Evolutionary conservation across 2,888 invertebrate species (phyloP), one percentile per base, ranked within the genome.

Genomic region (Brachylomia viminalis): DNA sequence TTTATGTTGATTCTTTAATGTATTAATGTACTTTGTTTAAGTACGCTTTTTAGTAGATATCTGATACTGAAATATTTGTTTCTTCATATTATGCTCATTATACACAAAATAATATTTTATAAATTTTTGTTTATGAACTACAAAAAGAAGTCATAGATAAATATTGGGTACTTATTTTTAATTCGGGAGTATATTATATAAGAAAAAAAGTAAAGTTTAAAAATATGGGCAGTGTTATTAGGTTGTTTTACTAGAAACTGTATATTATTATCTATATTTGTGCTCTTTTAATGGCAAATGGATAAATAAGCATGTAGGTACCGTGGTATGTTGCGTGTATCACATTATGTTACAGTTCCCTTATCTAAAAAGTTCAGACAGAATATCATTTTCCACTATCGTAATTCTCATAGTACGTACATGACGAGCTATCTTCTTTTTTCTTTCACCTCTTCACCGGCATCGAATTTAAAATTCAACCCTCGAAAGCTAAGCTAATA

Each of bases 401-500:
- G 10, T 27, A 13, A 69, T 65, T 27, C 7, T 13, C 0, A 52
- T 58, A 58, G 17, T 23, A 0, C 4, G 10, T 15, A 62, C 27
- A 52, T 30, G 6, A 59, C 13, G 20, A 52, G 10, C 0, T n/a
- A n/a, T n/a, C n/a, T n/a, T n/a, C 8, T 38, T 11, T 17, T 69
- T 49, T 65, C 61, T 66, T 65, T 68, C 11, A 49, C 7, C 11
- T 52, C 15, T 49, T 45, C 54, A 65, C 20, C 2, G 20, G 11
- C n/a, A 30, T 59, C 0, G 23, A 45, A 42, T 59, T 68, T 23
- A 33, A 67, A 72, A 70, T 20, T 42, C 20, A 52, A 10, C 33
- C 42, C 15, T 45, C 8, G 11, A 33, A 64, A 73, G 30, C 33
- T 33, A 27, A 62, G 83, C 70, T 80, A 77, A 70, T 85, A 74